Percentiles rank a stretch among this genome's conserved stretches.
These are phyloP conservation scores for Diadumene lineata DNA, from an alignment of 92 coral and sea anemone species.

Conservation along the genomic window DNA sequence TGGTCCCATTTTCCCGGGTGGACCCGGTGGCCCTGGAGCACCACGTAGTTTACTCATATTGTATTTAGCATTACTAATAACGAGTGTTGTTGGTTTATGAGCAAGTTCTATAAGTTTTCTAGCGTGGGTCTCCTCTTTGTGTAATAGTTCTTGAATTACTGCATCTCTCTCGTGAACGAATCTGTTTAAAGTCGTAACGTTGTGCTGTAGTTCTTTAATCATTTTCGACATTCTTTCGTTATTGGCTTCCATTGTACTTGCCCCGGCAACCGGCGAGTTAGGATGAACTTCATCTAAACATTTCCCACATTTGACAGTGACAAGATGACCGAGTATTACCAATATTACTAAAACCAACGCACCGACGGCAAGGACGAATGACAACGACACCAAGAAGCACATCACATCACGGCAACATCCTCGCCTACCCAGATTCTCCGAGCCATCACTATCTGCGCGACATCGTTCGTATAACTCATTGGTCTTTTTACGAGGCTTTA, in stretches of 20 bases:
- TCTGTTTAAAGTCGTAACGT: constrained; percentile 43
- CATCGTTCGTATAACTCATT: constrained; percentile 71
- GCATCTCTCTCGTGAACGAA: constrained; percentile 41
- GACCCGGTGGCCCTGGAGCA: constrained; percentile 57
- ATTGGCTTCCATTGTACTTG: constrained; percentile 14
- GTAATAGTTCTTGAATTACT: constrained; percentile 46
- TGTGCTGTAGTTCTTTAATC: constrained; percentile 41
- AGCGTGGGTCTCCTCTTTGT: constrained; percentile 46
- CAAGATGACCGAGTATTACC: constrained; percentile 38
- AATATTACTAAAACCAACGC: constrained; percentile 38
- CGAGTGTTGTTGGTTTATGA: constrained; percentile 2
- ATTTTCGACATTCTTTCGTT: constrained; percentile 30
- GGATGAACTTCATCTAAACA: constrained; percentile 43
- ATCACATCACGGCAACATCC: constrained; percentile 33
- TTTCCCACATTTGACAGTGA: constrained; percentile 35
- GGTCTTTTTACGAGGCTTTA: constrained; percentile 65
- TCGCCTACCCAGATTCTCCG: constrained; percentile 36
- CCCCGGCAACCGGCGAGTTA: constrained; percentile 11
- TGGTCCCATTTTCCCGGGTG: constrained; percentile 38
- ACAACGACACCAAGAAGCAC: constrained; percentile 31
- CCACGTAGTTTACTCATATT: constrained; percentile 49
- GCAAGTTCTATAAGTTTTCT: constrained; percentile 48
- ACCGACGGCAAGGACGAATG: constrained; percentile 33
- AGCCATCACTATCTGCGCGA: constrained; percentile 49
- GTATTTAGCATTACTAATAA: constrained; percentile 15